Percentiles rank a stretch among this genome's conserved stretches.
Conservation (phyloP, 2,888 invertebrate genomes). For the Cataglyphis cursor region DNA sequence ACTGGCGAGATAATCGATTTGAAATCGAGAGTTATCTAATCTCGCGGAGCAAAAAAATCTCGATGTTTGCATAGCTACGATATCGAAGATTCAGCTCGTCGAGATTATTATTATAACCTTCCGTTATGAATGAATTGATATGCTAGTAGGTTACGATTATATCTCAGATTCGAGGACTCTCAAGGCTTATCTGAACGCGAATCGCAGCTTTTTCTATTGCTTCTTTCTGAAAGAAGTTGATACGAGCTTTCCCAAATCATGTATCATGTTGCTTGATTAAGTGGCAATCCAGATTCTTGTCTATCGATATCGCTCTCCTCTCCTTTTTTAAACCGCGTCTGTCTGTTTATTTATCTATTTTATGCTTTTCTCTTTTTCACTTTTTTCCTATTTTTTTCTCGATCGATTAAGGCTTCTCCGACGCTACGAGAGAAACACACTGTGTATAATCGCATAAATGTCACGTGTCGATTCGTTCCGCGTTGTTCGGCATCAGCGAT, state of each 20-base stretch:
- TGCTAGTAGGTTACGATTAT: background rate
- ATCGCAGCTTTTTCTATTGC: background rate
- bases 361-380: slow-evolving; percentile 46
- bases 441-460: slow-evolving; percentile 60
- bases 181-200: background rate
- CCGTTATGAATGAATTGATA: background rate
- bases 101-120: slow-evolving; percentile 3
- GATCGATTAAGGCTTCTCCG: slow-evolving; percentile 17
- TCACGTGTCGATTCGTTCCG: slow-evolving; percentile 23
- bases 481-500: slow-evolving; percentile 7
- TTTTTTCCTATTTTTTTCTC: slow-evolving; percentile 22
- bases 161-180: slow-evolving; percentile 12
- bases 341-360: slow-evolving; percentile 41
- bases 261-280: slow-evolving; percentile 26
- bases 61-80: background rate
- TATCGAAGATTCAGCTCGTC: slow-evolving; percentile 10
- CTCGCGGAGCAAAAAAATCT: background rate
- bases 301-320: slow-evolving; percentile 21
- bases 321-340: slow-evolving; percentile 41
- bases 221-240: background rate
- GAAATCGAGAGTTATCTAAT: background rate
- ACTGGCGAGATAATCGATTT: background rate
- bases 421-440: slow-evolving; percentile 59
- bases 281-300: slow-evolving; percentile 45
- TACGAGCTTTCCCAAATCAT: background rate